Base-by-base conservation (phyloP, 2,888 invertebrate genomes). In the Agrilus cyanescens region DNA sequence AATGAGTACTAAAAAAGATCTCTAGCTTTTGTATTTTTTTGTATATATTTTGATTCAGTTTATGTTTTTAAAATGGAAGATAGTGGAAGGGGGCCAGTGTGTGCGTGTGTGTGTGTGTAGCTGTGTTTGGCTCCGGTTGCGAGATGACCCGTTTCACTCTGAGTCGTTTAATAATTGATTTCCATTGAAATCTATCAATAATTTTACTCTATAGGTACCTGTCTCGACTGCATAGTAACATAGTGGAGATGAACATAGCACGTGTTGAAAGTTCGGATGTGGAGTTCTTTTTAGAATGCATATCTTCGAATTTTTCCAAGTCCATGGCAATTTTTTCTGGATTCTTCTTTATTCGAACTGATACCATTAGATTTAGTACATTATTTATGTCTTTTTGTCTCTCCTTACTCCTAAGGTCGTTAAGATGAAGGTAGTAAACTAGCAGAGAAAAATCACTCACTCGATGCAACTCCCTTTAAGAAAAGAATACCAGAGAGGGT, bases 381-480 rank as follows among this genome's bases (percentile, higher is more conserved):
- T 58, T 58, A 13, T 53, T 40, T 1, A 62, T 32, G 0, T 58
- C 54, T 12, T 53, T 49, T 1, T 53, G 52, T 13, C 52, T 40
- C 3, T 48, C 45, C 8, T 37, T 13, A 10, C 30, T 20, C 31
- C 15, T 33, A 4, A 47, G 41, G 37, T 63, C 56, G 49, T 69
- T 74, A 44, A 71, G 67, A 38, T 74, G 68, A 1, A 75, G 67
- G 45, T 67, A 70, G 49, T 75, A 78, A 53, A 74, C 78, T 1
- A 82, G 57, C 5, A 73, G 69, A 1, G 66, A 61, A 52, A 70
- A 74, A 12, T 66, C 67, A 4, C 72, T 69, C 12, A 73, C 63
- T 1, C 80, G 66, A 53, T 79, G 67, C 5, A 82, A 49, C 51
- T 85, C 85, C 35, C 75, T 66, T 25, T 51, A 81, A 59, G 49